Base-by-base conservation (phyloP, 2,888 invertebrate genomes). In the Brenthis ino region DNA sequence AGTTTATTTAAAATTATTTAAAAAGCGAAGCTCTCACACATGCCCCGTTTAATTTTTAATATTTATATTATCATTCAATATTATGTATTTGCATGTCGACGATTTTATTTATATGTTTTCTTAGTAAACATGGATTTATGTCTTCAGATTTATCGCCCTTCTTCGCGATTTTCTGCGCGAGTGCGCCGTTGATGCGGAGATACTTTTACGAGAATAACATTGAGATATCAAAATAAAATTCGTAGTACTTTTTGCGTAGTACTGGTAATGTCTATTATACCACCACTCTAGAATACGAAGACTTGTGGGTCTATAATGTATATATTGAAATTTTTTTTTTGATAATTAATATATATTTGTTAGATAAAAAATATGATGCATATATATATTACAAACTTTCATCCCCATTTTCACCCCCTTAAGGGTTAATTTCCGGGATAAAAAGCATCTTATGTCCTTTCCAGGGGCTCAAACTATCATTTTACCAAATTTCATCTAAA, bases 41-140 rank as follows among this genome's bases (percentile, higher is more conserved):
- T 37, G 53, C 13, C 5, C 13, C 37, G 50, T n/a, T 51, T 43
- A 20, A 63, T 58, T 33, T 53, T 24, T 53, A 50, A 67, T 64
- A 69, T 69, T 56, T 67, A 12, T 13, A 50, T 3, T 12, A 37
- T 61, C 0, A 56, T 67, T 67, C 61, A 61, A 56, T 67, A 51
- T 51, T 61, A 63, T 50, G 55, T 51, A 54, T 70, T 67, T 56
- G 60, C 64, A 57, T 61, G 48, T 53, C 60, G 51, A 55, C 43
- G 67, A 55, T 64, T 47, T 65, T 68, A 65, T 60, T 65, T 63
- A 50, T 71, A 64, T 63, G 71, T 68, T 68, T 71, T 70, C 75
- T 65, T 70, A 67, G 68, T 72, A 74, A 73, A 71, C 72, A 69
- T 48, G 61, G 67, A 65, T 74, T 71, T 74, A 74, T 74, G 66